Conservation (phyloP, 2,888 invertebrate genomes). For the Melanchra persicariae region DNA sequence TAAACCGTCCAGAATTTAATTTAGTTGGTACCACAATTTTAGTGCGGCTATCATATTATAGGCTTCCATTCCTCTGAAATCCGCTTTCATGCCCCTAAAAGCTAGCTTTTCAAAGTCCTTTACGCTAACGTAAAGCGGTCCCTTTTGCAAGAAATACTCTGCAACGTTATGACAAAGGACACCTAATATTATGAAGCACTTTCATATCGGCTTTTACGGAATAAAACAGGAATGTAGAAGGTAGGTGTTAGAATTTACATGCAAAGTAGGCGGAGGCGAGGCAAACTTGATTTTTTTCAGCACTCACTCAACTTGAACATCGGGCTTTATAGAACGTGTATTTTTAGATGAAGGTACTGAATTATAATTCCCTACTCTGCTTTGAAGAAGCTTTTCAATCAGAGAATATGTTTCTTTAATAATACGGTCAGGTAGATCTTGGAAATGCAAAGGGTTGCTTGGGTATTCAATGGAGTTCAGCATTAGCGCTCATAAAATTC, state of each 20-base stretch:
- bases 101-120: slow-evolving; percentile 73
- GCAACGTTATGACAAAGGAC: slow-evolving; percentile 72
- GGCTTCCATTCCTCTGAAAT: slow-evolving; percentile 63
- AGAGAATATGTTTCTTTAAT: slow-evolving; percentile 24
- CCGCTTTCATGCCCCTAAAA: slow-evolving; percentile 69
- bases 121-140: slow-evolving; percentile 73
- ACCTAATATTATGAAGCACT: slow-evolving; percentile 75
- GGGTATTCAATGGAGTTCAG: slow-evolving; percentile 8
- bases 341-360: slow-evolving; percentile 41
- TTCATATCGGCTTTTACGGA: slow-evolving; percentile 72
- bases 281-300: slow-evolving; percentile 60
- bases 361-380: slow-evolving; percentile 22
- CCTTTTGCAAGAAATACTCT: slow-evolving; percentile 77
- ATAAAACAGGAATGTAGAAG: slow-evolving; percentile 64
- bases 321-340: slow-evolving; percentile 30
- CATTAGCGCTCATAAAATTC: slow-evolving; percentile 6
- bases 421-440: slow-evolving; percentile 16
- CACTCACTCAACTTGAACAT: slow-evolving; percentile 37
- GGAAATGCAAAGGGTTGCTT: slow-evolving; percentile 27
- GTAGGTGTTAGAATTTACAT: slow-evolving; percentile 67
- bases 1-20: slow-evolving; percentile 55
- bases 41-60: slow-evolving; percentile 61
- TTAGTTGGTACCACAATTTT: slow-evolving; percentile 60
- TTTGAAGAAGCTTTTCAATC: slow-evolving; percentile 26
- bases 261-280: slow-evolving; percentile 59